Evolutionary conservation across 2,888 invertebrate genomes (phyloP), one percentile per base, ranked within the genome.

Genomic region (Frankliniella fusca): DNA sequence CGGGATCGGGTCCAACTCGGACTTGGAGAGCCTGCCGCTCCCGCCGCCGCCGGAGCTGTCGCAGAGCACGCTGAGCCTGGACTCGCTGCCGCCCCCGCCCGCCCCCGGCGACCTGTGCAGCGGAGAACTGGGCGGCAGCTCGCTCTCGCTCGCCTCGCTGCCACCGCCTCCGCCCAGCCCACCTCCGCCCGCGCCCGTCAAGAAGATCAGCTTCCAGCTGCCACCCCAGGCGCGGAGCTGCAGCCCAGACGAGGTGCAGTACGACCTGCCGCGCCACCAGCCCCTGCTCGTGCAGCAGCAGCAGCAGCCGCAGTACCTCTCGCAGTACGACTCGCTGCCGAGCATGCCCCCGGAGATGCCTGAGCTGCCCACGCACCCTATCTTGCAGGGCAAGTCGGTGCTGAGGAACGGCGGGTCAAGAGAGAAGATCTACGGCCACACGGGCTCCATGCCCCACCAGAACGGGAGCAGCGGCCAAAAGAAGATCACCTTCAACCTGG

Each of bases 11-110:
- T 82, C 85, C 27, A 84, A 84, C 81, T 83, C 87, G 86, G 50
- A 87, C 81, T 76, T 28, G 87, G 86, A 84, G 88, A 87, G 83
- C 84, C 87, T 50, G 88, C 88, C 84, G 87, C 88, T 85, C 85
- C 87, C 84, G 2, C 94, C 94, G 0, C 94, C 94, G 0, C 91
- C 91, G 2, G 93, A 93, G 85, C 92, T 95, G 90, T 93, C 94
- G 86, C 92, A 93, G 82, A 94, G 94, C 0, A 94, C 93, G 20
- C 89, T 94, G 18, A 95, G 95, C 48, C 88, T 95, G 76, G 95
- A 95, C 85, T 94, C 94, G n/a, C 88, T 95, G 83, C 94, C 94
- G 0, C 95, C 94, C 23, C 95, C 95, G 0, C 94, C 91, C 80
- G 93, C 93, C 76, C 93, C 93, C 9, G 89, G 88, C 82, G 91